phyloP scores from a whole-genome alignment of 2,888 invertebrate species.

The Tridacna crocea region DNA sequence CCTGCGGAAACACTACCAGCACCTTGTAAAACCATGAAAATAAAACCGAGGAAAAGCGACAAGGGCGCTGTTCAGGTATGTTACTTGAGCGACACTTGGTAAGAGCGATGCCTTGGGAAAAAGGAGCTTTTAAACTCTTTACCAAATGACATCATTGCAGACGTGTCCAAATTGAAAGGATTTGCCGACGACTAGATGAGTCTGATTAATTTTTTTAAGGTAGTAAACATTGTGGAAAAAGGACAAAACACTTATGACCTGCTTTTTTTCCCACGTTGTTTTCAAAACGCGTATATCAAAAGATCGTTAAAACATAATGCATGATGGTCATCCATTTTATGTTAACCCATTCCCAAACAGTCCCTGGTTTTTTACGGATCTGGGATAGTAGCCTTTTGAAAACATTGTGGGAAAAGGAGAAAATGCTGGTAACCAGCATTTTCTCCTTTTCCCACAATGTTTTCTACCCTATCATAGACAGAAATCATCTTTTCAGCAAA shows the following conservation, averaged over 20 bases:
- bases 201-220: no score
- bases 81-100: background rate
- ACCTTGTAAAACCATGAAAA: constrained; percentile 68
- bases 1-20: constrained; percentile 73
- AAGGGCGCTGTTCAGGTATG: constrained; percentile 83
- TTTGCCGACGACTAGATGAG: no score
- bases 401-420: background rate
- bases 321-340: no score
- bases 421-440: background rate
- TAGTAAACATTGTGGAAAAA: no score
- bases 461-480: no score
- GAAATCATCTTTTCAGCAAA: no score
- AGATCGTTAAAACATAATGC: no score
- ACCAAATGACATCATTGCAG: background rate
- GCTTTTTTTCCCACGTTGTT: no score
- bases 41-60: constrained; percentile 73
- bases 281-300: no score
- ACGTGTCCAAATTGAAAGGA: no score
- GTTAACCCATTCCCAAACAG: background rate
- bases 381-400: background rate
- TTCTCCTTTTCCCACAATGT: background rate
- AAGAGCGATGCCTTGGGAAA: background rate
- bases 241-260: no score
- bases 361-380: background rate
- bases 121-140: background rate